A percentile compares a stretch with the other conserved stretches of the same genome.
Conservation (phyloP, 2,797 vertebrate species). For the Parauchenoglanis ngamensis region DNA sequence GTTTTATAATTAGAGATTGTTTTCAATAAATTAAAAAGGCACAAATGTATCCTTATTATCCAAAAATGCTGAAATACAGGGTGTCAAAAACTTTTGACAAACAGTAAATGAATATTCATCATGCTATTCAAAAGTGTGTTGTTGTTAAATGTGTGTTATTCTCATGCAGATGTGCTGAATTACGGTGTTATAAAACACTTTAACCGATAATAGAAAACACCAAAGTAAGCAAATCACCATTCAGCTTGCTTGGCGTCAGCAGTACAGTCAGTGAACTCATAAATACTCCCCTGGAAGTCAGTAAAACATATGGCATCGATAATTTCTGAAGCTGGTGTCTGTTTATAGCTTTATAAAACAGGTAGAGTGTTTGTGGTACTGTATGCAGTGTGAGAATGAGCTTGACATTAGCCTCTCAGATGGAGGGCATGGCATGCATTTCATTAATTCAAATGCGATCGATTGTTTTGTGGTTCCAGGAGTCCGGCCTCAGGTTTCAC, state of each 20-base stretch:
- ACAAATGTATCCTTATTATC: no score
- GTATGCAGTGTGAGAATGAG: background rate
- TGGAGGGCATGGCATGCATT: conserved; percentile 11
- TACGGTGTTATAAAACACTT: background rate
- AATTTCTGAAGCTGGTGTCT: conserved; percentile 18
- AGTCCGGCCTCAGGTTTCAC: conserved; percentile 96
- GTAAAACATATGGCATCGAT: conserved; percentile 36
- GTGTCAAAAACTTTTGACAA: background rate
- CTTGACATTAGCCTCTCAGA: conserved; percentile 32
- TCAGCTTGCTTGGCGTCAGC: conserved; percentile 20
- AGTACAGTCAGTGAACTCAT: conserved; percentile 21
- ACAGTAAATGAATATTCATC: background rate
- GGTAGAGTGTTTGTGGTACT: background rate
- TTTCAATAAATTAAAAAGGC: background rate
- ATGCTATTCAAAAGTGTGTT: background rate
- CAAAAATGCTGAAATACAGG: background rate
- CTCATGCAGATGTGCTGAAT: background rate
- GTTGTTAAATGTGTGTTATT: background rate
- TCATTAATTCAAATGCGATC: conserved; percentile 13
- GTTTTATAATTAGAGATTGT: background rate
- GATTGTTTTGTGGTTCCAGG: conserved; percentile 71
- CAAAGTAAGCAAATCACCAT: conserved; percentile 9
- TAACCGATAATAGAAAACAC: background rate
- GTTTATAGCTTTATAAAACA: conserved; percentile 48
- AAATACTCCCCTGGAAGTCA: conserved; percentile 41